Conservation (phyloP, 2,888 invertebrate genomes). For the Leptinotarsa juncta region DNA sequence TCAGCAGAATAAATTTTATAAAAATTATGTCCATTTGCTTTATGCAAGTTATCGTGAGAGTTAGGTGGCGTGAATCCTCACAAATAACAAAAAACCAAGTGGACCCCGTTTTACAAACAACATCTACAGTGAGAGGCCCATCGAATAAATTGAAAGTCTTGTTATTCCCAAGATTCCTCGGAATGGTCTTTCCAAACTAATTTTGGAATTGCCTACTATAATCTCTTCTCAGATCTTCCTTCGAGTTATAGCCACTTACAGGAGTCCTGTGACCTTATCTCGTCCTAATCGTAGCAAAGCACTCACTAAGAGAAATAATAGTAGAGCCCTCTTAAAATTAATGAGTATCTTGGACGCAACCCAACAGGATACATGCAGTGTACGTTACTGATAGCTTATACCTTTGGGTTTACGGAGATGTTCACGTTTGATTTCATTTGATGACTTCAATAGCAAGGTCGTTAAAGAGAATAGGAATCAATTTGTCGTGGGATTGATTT, state of each 20-base stretch:
- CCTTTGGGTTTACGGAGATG: background rate
- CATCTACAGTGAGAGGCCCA: too few species aligned
- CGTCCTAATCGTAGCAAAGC: conserved; percentile 20
- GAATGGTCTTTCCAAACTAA: background rate
- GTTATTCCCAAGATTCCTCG: background rate
- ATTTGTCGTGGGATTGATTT: too few species aligned
- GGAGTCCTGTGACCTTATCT: conserved; percentile 27
- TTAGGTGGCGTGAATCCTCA: too few species aligned
- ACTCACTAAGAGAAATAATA: conserved; percentile 32
- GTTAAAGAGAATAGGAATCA: too few species aligned
- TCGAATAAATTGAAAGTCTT: background rate
- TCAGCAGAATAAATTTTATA: too few species aligned
- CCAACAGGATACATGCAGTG: conserved; percentile 1
- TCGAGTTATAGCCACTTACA: conserved; percentile 36
- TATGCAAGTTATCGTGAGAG: too few species aligned
- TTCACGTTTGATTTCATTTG: background rate
- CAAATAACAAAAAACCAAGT: too few species aligned
- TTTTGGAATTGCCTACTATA: background rate
- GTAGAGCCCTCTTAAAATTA: conserved; percentile 36
- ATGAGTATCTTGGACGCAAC: conserved; percentile 20
- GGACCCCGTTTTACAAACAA: too few species aligned
- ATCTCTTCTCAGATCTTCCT: conserved; percentile 21
- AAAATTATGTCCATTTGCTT: too few species aligned
- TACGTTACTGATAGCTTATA: conserved; percentile 6
- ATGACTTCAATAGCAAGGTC: background rate